Percentiles rank a stretch among this genome's conserved stretches.
These are phyloP conservation scores for Hexactinellida sp. DNA, from an alignment of 37 sponge, comb jelly and placozoan species.

Conservation along the genomic window DNA sequence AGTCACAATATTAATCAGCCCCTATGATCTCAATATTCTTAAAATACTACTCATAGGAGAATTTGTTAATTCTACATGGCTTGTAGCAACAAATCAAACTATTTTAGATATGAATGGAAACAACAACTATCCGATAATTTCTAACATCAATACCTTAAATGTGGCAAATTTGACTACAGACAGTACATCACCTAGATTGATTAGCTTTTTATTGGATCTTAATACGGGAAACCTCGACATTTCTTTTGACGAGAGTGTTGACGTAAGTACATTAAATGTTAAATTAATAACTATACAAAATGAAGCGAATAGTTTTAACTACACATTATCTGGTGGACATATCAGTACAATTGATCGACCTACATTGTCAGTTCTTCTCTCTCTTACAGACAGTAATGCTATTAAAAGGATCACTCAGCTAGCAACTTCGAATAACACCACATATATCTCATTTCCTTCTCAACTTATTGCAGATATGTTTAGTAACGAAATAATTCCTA, in stretches of 20 bases:
- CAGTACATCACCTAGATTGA: constrained; percentile 34
- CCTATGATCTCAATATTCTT: constrained; percentile 44
- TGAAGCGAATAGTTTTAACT: constrained; percentile 20
- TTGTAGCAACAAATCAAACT: constrained; percentile 37
- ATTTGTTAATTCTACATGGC: constrained; percentile 21
- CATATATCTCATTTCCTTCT: constrained; percentile 33
- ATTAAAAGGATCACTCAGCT: constrained; percentile 57
- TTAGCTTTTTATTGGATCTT: constrained; percentile 53
- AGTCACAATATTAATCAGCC: constrained; percentile 37
- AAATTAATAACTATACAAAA: constrained; percentile 34
- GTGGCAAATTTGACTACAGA: constrained; percentile 35
- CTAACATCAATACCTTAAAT: constrained; percentile 25
- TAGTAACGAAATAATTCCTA: constrained; percentile 17
- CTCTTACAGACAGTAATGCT: constrained; percentile 61
- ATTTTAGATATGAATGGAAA: constrained; percentile 66
- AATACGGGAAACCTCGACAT: constrained; percentile 49
- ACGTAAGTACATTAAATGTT: constrained; percentile 41
- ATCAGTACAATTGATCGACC: constrained; percentile 25
- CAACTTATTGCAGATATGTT: constrained; percentile 48
- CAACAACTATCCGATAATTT: constrained; percentile 27
- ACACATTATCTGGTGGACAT: constrained; percentile 40
- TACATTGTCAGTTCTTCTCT: constrained; percentile 39
- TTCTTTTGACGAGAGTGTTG: constrained; percentile 66
- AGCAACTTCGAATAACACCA: constrained; percentile 36
- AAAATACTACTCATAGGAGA: constrained; percentile 62